Percentiles rank a stretch among this genome's conserved stretches.
phyloP scores from a whole-genome alignment of 2,888 invertebrate species.

The Iphiclides podalirius region DNA sequence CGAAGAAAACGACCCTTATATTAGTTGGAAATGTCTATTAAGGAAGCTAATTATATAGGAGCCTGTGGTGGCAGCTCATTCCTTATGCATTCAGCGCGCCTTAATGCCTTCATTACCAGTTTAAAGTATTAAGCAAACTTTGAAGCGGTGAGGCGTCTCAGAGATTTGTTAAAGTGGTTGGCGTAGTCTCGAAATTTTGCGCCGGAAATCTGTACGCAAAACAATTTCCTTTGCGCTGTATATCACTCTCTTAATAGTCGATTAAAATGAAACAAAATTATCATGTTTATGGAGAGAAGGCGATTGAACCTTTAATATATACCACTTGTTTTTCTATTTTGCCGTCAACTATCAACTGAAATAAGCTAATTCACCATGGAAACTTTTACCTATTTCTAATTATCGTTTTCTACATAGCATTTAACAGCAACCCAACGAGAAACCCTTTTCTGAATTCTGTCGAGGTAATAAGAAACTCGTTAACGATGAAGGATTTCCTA shows the following conservation, averaged over 20 bases:
- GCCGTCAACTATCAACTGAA: too few species aligned
- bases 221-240: conserved; percentile 33
- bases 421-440: too few species aligned
- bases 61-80: conserved; percentile 61
- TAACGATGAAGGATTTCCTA: too few species aligned
- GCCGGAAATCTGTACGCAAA: conserved; percentile 40
- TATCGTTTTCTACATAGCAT: too few species aligned
- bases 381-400: too few species aligned
- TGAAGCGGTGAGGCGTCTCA: conserved; percentile 54
- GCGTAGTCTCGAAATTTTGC: conserved; percentile 40
- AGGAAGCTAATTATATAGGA: conserved; percentile 60
- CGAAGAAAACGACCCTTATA: conserved; percentile 9
- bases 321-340: too few species aligned
- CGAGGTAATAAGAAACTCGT: too few species aligned
- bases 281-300: neutral
- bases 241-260: neutral
- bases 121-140: conserved; percentile 78
- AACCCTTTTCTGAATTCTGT: too few species aligned
- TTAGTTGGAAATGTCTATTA: conserved; percentile 36
- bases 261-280: neutral
- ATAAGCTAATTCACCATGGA: too few species aligned
- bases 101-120: conserved; percentile 77
- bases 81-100: conserved; percentile 73
- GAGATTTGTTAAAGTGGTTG: conserved; percentile 64
- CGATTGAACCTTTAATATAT: too few species aligned